phyloP scores from a whole-genome alignment of 2,113 vertebrate species.

The Rhinoptilus africanus region DNA sequence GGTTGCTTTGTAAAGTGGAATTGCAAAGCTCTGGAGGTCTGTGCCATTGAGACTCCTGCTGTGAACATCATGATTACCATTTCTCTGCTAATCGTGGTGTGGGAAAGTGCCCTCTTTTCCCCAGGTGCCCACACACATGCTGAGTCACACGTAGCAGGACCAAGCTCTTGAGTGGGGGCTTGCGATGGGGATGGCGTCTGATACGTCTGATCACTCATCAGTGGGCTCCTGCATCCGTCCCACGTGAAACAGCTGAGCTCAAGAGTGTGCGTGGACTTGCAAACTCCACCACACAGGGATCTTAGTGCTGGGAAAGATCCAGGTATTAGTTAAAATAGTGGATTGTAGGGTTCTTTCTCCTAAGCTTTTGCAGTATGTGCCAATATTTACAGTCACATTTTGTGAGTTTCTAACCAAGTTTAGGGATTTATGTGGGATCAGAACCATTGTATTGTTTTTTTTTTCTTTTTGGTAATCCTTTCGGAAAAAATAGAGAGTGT shows the following conservation, averaged over 20 bases:
- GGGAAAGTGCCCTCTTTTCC: background rate
- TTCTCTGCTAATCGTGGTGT: background rate
- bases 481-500: background rate
- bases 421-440: background rate
- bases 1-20: background rate
- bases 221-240: background rate
- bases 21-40: fast-evolving
- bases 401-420: background rate
- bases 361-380: background rate
- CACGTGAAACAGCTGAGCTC: fast-evolving
- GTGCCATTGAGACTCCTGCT: fast-evolving
- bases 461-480: background rate
- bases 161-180: background rate
- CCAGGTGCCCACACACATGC: fast-evolving
- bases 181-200: background rate
- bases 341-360: background rate
- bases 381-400: background rate
- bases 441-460: background rate
- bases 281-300: background rate
- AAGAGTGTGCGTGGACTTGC: background rate
- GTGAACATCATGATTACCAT: fast-evolving
- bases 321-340: background rate
- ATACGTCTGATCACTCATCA: background rate
- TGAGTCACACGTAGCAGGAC: fast-evolving
- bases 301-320: background rate